Conservation (phyloP, 1,140 invertebrate species). For the Mactra quadrangularis region DNA sequence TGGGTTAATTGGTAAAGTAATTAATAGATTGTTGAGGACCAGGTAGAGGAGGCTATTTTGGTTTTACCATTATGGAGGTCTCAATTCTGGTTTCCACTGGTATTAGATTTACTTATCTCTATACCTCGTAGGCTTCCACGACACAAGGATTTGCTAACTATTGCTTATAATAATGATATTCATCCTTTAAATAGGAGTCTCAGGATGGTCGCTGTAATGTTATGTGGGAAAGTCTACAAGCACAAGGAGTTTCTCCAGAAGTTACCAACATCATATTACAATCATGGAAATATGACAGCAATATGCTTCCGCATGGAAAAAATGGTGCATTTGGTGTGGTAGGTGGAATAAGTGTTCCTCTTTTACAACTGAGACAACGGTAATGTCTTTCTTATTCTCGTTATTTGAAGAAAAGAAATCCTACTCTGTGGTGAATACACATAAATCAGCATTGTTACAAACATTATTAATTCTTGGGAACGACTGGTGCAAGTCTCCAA, state of each 20-base stretch:
- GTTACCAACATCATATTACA: constrained; percentile 1
- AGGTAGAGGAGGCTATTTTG: constrained; percentile 43
- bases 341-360: constrained; percentile 8
- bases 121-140: constrained; percentile 27
- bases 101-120: constrained; percentile 47
- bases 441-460: constrained; percentile 16
- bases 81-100: constrained; percentile 15
- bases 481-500: constrained; percentile 5
- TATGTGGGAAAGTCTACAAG: constrained; percentile 43
- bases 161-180: constrained; percentile 13
- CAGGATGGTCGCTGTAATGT: constrained; percentile 44
- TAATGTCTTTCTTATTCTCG: constrained; percentile 26
- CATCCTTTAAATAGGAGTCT: constrained; percentile 40
- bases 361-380: constrained; percentile 24
- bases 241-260: constrained; percentile 18
- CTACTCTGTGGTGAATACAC: too few species aligned
- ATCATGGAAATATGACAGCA: constrained; percentile 28
- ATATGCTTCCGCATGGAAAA: constrained; percentile 23
- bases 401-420: too few species aligned
- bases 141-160: constrained; percentile 30
- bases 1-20: constrained; percentile 2
- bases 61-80: constrained; percentile 49
- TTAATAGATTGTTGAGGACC: constrained; percentile 50
- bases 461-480: constrained; percentile 24
- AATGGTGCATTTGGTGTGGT: constrained; percentile 38